Base-by-base conservation (phyloP, 2,113 vertebrate genomes). In the Ia io region DNA sequence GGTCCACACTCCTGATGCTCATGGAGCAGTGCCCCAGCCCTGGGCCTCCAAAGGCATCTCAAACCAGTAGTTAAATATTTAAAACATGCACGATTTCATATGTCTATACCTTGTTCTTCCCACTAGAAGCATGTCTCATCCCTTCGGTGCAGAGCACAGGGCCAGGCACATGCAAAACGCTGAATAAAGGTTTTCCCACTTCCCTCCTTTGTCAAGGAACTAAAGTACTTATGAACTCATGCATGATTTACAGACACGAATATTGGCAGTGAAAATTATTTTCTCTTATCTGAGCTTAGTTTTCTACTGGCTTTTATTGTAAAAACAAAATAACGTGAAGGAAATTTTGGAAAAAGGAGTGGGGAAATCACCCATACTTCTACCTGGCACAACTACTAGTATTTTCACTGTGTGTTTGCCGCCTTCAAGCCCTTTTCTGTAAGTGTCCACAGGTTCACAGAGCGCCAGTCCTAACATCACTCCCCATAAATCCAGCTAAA, bases 201-300 rank as follows among this genome's bases (percentile, higher is more conserved):
- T 93, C 69, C 79, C 80, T 32, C 65, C 44, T 83, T 92, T 63
- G 70, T 82, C 13, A 9, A 95, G 44, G 79, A 95, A 85, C 84
- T 94, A 76, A 89, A 94, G 85, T 82, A 11, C 86, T 92, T 94
- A 92, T 53, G 74, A 88, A 95, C 93, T 88, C 90, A 67, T 65
- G 28, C 37, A 65, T 96, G 96, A 96, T 96, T 97, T 97, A 92
- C 44, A 94, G 90, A 49, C 69, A 91, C 0, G 11, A 74, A 94
- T 95, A 35, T 85, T 69, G 86, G 70, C 51, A 18, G 76, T 30
- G 25, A 79, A 96, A 95, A 94, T 78, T 84, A 93, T 88, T 88
- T 89, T 70, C 56, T 67, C 74, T 67, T 91, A 73, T 89, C 93
- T 88, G 82, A 94, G 91, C 83, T 95, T 74, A 40, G 49, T 91